Conservation (phyloP, 2,113 vertebrate species). For the Leucopsar rothschildi region DNA sequence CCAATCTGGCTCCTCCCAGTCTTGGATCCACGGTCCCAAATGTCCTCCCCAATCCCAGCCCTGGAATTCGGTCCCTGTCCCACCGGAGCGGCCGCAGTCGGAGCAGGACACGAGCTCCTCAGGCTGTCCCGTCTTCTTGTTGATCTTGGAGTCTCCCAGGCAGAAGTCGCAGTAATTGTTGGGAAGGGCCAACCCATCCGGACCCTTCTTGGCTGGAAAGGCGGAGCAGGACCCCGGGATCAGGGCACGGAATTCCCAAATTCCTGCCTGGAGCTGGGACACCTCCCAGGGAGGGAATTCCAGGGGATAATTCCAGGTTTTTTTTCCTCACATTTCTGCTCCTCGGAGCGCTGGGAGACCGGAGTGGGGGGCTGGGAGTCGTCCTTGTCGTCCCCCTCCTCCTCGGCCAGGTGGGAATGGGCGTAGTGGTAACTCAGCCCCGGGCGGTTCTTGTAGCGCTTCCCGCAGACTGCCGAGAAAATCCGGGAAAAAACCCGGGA, state of each 20-base stretch:
- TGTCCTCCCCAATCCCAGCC: no score
- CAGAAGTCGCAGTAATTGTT: conserved; percentile 99
- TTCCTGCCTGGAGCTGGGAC: not conserved
- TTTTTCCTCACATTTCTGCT: conserved; percentile 84
- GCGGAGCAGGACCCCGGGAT: rapidly evolving
- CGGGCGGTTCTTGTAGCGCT: conserved; percentile 96
- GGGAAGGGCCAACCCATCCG: conserved; percentile 87
- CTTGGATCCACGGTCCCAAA: no score
- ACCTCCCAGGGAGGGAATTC: not conserved
- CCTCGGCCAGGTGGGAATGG: conserved; percentile 95
- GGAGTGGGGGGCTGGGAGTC: conserved; percentile 84
- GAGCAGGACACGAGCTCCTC: conserved; percentile 96
- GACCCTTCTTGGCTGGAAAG: conserved; percentile 87
- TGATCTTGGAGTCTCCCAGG: conserved; percentile 92
- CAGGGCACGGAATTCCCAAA: no score
- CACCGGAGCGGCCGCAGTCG: conserved; percentile 78
- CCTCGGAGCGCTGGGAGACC: conserved; percentile 76
- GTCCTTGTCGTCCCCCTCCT: conserved; percentile 93
- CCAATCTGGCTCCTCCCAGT: no score
- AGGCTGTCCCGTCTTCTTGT: conserved; percentile 92
- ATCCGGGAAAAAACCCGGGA: not conserved
- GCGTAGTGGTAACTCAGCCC: conserved; percentile 96
- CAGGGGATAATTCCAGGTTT: rapidly evolving
- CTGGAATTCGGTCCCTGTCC: no score
- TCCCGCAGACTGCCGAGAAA: conserved; percentile 85